A percentile compares a stretch with the other conserved stretches of the same genome.
Conservation (phyloP, 2,113 vertebrate genomes). For the Gnathonemus echidnorhynchus region DNA sequence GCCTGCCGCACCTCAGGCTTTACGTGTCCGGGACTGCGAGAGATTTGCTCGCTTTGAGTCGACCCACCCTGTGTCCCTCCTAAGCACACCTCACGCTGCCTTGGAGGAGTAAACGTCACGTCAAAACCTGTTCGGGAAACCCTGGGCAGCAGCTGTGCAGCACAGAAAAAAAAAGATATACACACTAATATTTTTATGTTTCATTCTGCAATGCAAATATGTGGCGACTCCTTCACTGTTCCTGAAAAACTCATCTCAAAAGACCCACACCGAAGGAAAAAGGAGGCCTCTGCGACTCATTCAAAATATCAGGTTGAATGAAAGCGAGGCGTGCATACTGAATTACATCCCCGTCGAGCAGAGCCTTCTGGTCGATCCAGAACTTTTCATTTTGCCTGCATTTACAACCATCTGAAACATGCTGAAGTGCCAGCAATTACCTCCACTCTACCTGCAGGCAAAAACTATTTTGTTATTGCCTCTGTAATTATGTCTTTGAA, state of each 20-base stretch:
- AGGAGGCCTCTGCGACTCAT: not conserved
- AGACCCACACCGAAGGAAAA: not conserved
- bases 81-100: not conserved
- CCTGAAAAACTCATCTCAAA: not conserved
- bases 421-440: slow-evolving; percentile 46
- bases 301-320: slow-evolving; percentile 8
- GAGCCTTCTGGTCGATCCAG: slow-evolving; percentile 30
- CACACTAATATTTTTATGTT: not conserved
- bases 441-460: slow-evolving; percentile 43
- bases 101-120: not conserved
- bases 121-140: not conserved
- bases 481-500: slow-evolving; percentile 58
- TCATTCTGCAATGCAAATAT: not conserved
- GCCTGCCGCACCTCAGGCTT: slow-evolving; percentile 31
- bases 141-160: not conserved
- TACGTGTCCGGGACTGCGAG: slow-evolving; percentile 2
- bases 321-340: slow-evolving; percentile 18
- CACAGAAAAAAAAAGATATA: not conserved
- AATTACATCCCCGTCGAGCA: slow-evolving; percentile 13
- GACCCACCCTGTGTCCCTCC: not conserved
- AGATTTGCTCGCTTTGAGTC: not conserved
- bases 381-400: slow-evolving; percentile 20
- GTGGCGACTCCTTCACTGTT: not conserved
- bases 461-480: slow-evolving; percentile 40
- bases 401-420: slow-evolving; percentile 48